Percentiles rank a stretch among this genome's conserved stretches.
phyloP scores from a whole-genome alignment of 2,113 vertebrate genomes.

The Aleadryas rufinucha region DNA sequence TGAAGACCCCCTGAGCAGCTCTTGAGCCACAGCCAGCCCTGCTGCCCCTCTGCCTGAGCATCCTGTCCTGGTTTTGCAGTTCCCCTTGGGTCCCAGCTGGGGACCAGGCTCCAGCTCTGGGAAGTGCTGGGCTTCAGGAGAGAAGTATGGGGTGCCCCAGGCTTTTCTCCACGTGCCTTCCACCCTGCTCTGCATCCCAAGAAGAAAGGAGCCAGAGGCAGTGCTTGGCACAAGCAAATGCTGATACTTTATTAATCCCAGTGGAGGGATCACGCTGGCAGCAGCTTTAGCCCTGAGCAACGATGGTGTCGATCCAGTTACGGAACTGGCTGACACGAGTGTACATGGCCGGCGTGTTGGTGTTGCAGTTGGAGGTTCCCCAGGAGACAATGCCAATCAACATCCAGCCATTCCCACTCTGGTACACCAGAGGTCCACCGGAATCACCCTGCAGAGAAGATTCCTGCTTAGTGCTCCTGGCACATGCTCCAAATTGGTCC shows the following conservation, averaged over 20 bases:
- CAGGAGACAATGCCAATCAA: conserved; percentile 33
- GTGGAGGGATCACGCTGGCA: rapidly evolving
- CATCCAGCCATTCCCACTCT: not conserved
- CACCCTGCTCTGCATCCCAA: rapidly evolving
- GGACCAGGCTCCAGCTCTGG: not conserved
- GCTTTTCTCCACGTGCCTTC: rapidly evolving
- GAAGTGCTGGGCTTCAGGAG: not conserved
- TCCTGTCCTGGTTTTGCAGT: not conserved
- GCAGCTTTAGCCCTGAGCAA: not conserved
- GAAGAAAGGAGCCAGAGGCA: not conserved
- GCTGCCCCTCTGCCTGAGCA: not conserved
- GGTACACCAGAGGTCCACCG: conserved; percentile 13
- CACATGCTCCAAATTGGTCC: not conserved
- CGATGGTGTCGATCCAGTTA: not conserved
- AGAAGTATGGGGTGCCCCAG: not conserved
- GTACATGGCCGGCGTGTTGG: not conserved
- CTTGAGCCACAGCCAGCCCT: not conserved
- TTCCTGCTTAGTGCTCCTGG: not conserved
- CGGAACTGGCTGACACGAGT: conserved; percentile 2
- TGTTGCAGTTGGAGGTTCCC: not conserved
- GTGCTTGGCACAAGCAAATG: not conserved
- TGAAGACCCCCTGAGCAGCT: not conserved
- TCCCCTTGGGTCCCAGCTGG: not conserved
- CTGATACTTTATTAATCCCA: not conserved
- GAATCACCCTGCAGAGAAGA: conserved; percentile 12